Conservation (phyloP, 2,797 vertebrate genomes). For the Thamnophis elegans region DNA sequence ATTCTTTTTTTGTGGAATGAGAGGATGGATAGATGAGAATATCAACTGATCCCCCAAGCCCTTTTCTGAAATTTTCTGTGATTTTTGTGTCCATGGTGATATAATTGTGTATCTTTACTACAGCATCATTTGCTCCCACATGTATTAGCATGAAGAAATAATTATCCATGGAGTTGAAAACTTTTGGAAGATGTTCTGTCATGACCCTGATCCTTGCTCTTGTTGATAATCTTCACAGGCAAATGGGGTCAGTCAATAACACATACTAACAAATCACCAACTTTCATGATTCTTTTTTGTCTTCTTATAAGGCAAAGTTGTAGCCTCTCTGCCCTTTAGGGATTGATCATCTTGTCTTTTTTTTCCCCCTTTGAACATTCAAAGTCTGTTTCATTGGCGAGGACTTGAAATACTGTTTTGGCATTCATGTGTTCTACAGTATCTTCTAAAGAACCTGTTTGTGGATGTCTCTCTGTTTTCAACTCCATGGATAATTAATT, state of each 20-base stretch:
- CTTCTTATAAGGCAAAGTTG: neutral
- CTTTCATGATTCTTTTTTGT: neutral
- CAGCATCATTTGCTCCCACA: neutral
- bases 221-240: neutral
- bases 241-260: neutral
- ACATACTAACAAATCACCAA: neutral
- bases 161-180: neutral
- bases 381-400: neutral
- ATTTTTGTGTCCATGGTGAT: neutral
- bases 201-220: neutral
- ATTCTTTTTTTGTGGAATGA: neutral
- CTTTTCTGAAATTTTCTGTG: neutral
- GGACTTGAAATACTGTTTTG: neutral
- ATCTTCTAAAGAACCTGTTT: neutral
- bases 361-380: neutral
- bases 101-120: neutral
- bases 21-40: neutral
- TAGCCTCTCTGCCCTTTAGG: neutral
- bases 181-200: neutral
- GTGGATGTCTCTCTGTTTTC: neutral
- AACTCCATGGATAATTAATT: neutral
- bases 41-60: neutral
- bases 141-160: neutral
- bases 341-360: neutral
- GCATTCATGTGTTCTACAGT: neutral